Conservation (phyloP, 53 echinoderm and acorn worm genomes). For the Apostichopus leukothele region DNA sequence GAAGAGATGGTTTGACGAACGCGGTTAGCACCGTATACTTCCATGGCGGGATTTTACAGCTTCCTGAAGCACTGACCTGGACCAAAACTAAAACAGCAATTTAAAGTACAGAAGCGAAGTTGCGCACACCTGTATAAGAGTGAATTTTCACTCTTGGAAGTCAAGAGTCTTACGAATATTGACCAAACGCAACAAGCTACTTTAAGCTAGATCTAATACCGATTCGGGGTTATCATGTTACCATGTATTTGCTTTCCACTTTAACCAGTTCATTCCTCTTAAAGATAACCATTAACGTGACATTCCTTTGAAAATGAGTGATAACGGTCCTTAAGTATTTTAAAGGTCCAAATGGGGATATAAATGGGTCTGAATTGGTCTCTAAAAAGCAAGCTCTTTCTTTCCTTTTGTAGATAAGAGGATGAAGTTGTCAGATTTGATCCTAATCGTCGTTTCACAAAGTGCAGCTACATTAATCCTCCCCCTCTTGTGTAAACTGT, state of each 20-base stretch:
- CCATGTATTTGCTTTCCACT: not conserved
- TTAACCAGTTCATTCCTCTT: not conserved
- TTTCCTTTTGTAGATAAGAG: not conserved
- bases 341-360: not conserved
- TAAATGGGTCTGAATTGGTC: not conserved
- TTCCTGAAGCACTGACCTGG: too few species aligned
- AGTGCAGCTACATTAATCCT: not conserved
- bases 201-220: too few species aligned
- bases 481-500: not conserved
- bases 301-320: not conserved
- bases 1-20: too few species aligned
- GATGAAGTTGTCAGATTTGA: not conserved
- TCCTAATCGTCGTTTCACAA: not conserved
- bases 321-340: not conserved
- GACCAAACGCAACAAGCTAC: too few species aligned
- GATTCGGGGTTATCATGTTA: not conserved
- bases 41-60: too few species aligned
- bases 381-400: not conserved
- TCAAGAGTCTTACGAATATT: too few species aligned
- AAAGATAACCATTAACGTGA: not conserved
- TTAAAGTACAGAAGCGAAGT: too few species aligned
- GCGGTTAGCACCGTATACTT: too few species aligned
- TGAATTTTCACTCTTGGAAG: too few species aligned
- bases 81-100: too few species aligned
- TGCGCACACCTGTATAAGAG: too few species aligned